Percentiles rank a stretch among this genome's conserved stretches.
Conservation (phyloP, 1,140 invertebrate genomes). For the Eupeodes corollae region DNA sequence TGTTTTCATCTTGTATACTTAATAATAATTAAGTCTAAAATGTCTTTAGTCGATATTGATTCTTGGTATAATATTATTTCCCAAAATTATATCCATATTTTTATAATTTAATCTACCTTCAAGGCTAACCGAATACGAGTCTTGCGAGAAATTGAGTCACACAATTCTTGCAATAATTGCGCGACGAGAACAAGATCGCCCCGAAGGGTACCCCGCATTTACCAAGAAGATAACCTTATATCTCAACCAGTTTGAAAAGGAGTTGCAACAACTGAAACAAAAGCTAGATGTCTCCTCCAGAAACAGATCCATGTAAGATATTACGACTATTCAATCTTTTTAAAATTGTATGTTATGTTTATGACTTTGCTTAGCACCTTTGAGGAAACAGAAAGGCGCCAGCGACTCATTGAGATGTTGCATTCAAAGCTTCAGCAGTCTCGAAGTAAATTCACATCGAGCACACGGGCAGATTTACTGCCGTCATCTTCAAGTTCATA, state of each 20-base stretch:
- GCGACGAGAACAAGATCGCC: constrained; percentile 41
- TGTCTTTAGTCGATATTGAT: constrained; percentile 33
- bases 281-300: constrained; percentile 43
- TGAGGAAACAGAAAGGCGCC: constrained; percentile 50
- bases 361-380: constrained; percentile 48
- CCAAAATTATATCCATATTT: background rate
- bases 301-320: constrained; percentile 16
- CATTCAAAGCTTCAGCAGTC: constrained; percentile 47
- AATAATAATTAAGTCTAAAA: constrained; percentile 8
- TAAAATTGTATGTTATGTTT: too few species aligned
- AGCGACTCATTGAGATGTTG: constrained; percentile 45
- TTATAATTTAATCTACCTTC: background rate
- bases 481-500: background rate
- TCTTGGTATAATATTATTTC: constrained; percentile 18
- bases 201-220: constrained; percentile 43
- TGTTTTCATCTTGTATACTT: background rate
- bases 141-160: constrained; percentile 50
- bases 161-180: constrained; percentile 51
- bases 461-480: constrained; percentile 3
- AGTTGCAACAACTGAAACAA: constrained; percentile 47
- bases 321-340: background rate
- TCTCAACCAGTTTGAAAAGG: constrained; percentile 48
- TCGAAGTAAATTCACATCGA: constrained; percentile 30
- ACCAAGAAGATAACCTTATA: constrained; percentile 48
- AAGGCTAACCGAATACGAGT: constrained; percentile 54